Evolutionary conservation across 1,140 invertebrate genomes (phyloP), one percentile per base, ranked within the genome.

Genomic region (Drosophila pectinifera): DNA sequence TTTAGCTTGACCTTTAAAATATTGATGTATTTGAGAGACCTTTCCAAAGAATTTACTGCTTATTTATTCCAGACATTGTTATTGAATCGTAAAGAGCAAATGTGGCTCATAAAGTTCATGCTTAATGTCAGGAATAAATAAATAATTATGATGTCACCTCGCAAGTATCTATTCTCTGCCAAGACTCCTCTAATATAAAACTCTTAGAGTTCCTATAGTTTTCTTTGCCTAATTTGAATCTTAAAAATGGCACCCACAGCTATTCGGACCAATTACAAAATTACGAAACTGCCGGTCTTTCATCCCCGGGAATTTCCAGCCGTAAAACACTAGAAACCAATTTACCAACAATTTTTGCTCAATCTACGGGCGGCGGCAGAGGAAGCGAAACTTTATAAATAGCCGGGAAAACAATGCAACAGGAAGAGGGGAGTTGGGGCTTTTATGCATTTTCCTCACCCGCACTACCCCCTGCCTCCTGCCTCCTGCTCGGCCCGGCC

Each of bases 321-420:
- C 38, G 38, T 73, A 42, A 75, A 84, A 70, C 80, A 82, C 80
- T 78, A 69, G 81, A 85, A 85, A 86, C 49, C 82, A 86, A 85
- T 85, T 85, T 85, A 85, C 63, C 78, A 86, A 67, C 68, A 78
- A 85, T 85, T 85, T 85, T 85, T 70, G 67, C 69, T 54, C 82
- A 81, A 85, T 85, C 78, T 78, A 74, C 69, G 69, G 70, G 62
- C 45, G 18, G 28, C 31, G 70, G 48, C 49, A 41, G 67, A 58
- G 73, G 45, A 55, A 42, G 51, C 16, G 45, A 24, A 68, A 34
- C 67, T 85, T 78, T 85, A 85, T 85, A 85, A 85, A 85, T 85
- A 85, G 82, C 78, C 83, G 16, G 43, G 41, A 56, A 70, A 70
- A 70, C 67, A 70, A 70, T 70, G 67, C 63, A 78, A 73, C 62